These are phyloP conservation scores for Melipona beecheii DNA, from an alignment of 2,888 invertebrate species.

Conservation along the genomic window DNA sequence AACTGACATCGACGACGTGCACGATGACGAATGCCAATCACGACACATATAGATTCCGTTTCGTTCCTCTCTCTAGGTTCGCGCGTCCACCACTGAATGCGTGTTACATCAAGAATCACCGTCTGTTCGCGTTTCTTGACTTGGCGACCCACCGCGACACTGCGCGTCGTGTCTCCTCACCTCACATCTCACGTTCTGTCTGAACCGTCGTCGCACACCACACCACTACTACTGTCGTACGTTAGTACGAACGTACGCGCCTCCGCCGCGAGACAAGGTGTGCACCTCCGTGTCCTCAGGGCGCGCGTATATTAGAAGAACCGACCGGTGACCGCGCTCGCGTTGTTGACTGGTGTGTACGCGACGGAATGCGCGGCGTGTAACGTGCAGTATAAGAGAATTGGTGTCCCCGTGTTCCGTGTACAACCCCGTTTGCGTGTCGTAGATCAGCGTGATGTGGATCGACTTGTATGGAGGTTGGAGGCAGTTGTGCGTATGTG, in stretches of 20 bases:
- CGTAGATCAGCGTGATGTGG: constrained; percentile 35
- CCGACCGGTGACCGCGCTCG: constrained; percentile 46
- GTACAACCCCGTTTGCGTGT: constrained; percentile 31
- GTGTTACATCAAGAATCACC: constrained; percentile 33
- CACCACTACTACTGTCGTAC: constrained; percentile 11
- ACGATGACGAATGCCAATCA: constrained; percentile 29
- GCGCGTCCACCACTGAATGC: constrained; percentile 46
- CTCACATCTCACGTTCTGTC: constrained; percentile 36
- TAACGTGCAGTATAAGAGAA: constrained; percentile 43
- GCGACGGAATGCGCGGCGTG: constrained; percentile 52
- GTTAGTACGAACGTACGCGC: constrained; percentile 58
- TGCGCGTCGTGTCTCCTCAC: constrained; percentile 16
- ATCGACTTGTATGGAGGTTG: constrained; percentile 47
- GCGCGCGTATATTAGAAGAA: constrained; percentile 45
- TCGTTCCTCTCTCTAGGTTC: constrained; percentile 13
- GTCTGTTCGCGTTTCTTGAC: constrained; percentile 37
- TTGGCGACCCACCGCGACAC: constrained; percentile 20
- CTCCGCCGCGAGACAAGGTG: constrained; percentile 45
- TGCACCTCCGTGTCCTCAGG: constrained; percentile 62
- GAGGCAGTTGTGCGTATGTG: constrained; percentile 49
- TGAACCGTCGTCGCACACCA: constrained; percentile 40
- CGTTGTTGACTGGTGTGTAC: constrained; percentile 40
- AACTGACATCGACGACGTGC: constrained; percentile 28
- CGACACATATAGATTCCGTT: constrained; percentile 29
- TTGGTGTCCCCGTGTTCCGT: constrained; percentile 52